Evolutionary conservation across 2,113 vertebrate species (phyloP), one percentile per base, ranked within the genome.

Genomic region (Nycticryphes semicollaris): DNA sequence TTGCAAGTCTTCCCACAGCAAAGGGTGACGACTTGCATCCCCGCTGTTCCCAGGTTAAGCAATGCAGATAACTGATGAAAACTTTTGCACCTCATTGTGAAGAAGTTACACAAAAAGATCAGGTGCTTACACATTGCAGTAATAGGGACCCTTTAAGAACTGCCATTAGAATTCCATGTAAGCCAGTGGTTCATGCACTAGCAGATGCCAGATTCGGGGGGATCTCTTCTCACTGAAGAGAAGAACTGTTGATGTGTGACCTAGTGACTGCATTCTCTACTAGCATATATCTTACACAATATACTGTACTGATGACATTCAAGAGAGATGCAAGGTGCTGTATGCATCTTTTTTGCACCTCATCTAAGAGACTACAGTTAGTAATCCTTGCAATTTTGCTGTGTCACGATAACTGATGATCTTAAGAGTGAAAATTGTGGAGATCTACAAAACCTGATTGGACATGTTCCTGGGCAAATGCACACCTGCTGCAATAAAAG

Each of bases 71-170:
- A 62, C 41, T 50, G n/a, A 24, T 45, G 25, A 75, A 50, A 23
- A 17, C 9, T 60, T 93, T 60, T 63, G 20, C 28, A 39, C 15
- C 13, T 14, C 4, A 8, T 67, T 47, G 27, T 56, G 43, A 84
- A 70, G 25, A 7, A 47, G n/a, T 10, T 73, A 12, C 50, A n/a
- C 57, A 50, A 47, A 57, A 60, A 47, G 20, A 5, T 57, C 25
- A 51, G 33, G 22, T 50, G 11, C 27, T 57, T 33, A 25, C 28
- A 54, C 10, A 9, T 11, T 67, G 23, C 0, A 0, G 12, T 35
- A 53, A 41, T 8, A 22, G 31, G n/a, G 28, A 63, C 7, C 11
- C 3, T 2, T 28, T 35, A 62, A 89, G 31, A 72, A 17, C 0
- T 63, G 15, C 18, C 5, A 6, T 39, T 47, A 54, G 62, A 94